Evolutionary conservation across 2,797 vertebrate genomes (phyloP).

Genomic region (Fundulus diaphanus): DNA sequence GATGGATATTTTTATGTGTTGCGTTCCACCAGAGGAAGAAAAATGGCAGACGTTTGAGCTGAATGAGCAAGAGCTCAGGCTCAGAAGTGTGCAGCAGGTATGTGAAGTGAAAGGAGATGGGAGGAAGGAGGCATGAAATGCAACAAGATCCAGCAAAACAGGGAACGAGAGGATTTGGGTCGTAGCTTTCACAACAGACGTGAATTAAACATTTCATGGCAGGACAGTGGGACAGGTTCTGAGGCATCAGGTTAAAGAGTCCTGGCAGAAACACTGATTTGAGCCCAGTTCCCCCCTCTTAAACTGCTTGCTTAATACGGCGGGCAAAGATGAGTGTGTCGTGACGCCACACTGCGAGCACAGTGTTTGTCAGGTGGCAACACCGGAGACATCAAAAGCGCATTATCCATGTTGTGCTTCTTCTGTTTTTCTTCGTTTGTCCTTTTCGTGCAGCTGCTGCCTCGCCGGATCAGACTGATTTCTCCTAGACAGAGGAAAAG

Average conservation of each 20-base stretch:
- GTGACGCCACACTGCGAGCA: constrained; percentile 47
- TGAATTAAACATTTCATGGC: constrained; percentile 77
- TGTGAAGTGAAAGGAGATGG: constrained; percentile 19
- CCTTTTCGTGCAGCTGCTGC: constrained; percentile 33
- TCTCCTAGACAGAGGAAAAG: constrained; percentile 1
- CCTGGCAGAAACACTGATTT: constrained; percentile 77
- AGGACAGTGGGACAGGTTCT: constrained; percentile 41
- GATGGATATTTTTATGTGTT: constrained; percentile 61
- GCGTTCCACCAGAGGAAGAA: constrained; percentile 63
- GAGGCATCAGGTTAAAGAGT: constrained; percentile 65
- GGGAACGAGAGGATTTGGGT: constrained; percentile 52
- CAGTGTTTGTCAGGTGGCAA: constrained; percentile 47
- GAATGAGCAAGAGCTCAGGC: constrained; percentile 45
- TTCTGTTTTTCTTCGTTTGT: constrained; percentile 40
- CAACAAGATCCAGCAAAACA: constrained; percentile 1
- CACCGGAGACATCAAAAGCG: constrained; percentile 63
- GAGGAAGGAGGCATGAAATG: background rate
- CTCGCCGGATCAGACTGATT: constrained; percentile 42
- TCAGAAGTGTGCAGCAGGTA: constrained; percentile 15
- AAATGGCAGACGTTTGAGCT: constrained; percentile 55
- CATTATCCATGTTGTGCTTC: constrained; percentile 58
- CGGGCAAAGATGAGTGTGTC: constrained; percentile 44
- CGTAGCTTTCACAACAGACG: constrained; percentile 68
- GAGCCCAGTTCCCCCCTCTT: constrained; percentile 63
- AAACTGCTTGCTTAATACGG: constrained; percentile 50